A percentile compares a stretch with the other conserved stretches of the same genome.
Conservation (phyloP, 2,797 vertebrate genomes). For the Poecile montanus region DNA sequence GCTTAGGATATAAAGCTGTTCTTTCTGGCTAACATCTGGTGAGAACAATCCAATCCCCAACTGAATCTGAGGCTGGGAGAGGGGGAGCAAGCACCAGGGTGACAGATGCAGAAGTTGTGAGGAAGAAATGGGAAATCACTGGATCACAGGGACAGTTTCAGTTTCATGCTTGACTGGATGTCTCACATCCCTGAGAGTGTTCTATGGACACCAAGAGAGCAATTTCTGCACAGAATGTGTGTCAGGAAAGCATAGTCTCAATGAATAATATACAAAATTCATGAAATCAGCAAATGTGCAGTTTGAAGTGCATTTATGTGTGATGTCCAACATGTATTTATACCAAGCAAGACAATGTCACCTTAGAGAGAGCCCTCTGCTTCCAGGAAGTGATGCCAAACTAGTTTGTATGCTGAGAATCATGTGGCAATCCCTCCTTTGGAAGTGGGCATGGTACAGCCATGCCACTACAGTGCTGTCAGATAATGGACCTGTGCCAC, state of each 20-base stretch:
- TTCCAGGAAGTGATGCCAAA: background rate
- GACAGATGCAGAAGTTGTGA: background rate
- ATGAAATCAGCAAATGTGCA: background rate
- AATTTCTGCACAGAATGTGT: background rate
- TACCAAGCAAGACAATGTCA: background rate
- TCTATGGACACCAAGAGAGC: background rate
- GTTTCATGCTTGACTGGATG: background rate
- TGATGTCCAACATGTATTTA: background rate
- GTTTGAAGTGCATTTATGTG: background rate
- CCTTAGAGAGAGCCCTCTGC: background rate
- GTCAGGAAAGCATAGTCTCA: rapidly evolving
- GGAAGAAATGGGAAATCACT: background rate
- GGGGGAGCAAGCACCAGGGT: background rate
- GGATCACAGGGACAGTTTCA: background rate
- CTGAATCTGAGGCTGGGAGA: background rate
- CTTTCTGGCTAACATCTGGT: background rate
- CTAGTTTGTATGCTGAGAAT: background rate
- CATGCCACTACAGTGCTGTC: background rate
- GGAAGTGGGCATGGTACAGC: background rate
- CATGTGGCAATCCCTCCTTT: background rate
- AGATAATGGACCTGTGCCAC: background rate
- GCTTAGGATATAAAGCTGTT: background rate
- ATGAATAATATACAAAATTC: background rate
- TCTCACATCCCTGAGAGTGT: background rate
- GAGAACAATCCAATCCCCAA: background rate